Evolutionary conservation across 2,888 invertebrate genomes (phyloP), one percentile per base, ranked within the genome.

Genomic region (Branchinecta sandiegonensis): DNA sequence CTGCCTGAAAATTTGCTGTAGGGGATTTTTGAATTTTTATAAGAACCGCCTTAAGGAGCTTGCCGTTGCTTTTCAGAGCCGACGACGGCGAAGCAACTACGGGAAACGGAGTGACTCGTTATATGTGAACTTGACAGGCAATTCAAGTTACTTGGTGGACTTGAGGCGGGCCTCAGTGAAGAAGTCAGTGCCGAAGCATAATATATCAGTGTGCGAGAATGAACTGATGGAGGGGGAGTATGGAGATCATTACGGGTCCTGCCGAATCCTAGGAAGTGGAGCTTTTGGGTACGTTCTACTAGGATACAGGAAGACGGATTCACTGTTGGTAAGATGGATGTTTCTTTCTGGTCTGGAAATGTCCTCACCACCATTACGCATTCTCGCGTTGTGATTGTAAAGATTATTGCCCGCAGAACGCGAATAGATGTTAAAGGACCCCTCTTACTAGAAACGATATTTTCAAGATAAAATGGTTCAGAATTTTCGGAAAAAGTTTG

Each of bases 271-370:
- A 50, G 86, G 87, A 76, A 85, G 85, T 77, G 86, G 87, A 37
- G 86, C 86, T 0, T 87, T 85, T 77, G 87, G 87, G 0, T 86
- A 84, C 75, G 87, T 87, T 0, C 85, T 85, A 73, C 81, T 86
- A 81, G 85, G 85, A 13, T 83, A 82, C 74, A 79, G 85, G 1
- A 83, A 83, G 50, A 79, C 80, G 0, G 85, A 86, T 75, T 79
- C 82, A 0, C 75, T 84, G 65, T 77, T 86, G 73, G 80, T 72
- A 68, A 66, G 69, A 13, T n/a, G 12, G 17, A 8, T 37, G 0
- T 66, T 48, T 65, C 64, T 17, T 65, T 14, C 37, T 14, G 12
- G 8, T 17, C 13, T 48, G 37, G 37, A 37, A 37, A 37, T 37
- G 2, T 37, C 37, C 37, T 2, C 37, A 37, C 37, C 37, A 37